These are phyloP conservation scores for Meandrusa payeni DNA, from an alignment of 2,888 invertebrate genomes.

Conservation along the genomic window DNA sequence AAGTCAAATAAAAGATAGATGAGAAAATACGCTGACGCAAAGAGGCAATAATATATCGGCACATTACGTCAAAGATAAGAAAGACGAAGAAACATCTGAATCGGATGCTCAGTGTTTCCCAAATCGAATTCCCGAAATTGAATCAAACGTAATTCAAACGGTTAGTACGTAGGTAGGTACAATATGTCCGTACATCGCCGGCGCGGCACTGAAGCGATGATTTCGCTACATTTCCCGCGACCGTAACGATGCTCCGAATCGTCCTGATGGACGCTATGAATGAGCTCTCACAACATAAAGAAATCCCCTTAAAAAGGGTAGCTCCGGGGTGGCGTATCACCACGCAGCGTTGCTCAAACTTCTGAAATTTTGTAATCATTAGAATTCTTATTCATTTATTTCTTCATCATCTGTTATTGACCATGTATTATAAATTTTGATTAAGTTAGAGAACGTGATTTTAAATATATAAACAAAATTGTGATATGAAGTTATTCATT, in stretches of 20 bases:
- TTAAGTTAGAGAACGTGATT: too few species aligned
- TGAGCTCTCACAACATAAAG: constrained; percentile 82
- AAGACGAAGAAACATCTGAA: constrained; percentile 13
- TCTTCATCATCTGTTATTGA: too few species aligned
- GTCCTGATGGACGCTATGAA: constrained; percentile 84
- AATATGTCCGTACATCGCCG: constrained; percentile 64
- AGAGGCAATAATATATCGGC: background rate
- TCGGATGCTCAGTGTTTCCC: constrained; percentile 10
- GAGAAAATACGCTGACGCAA: background rate
- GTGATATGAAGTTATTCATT: too few species aligned
- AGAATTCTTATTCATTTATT: too few species aligned
- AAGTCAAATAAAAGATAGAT: constrained; percentile 5
- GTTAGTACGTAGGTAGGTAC: constrained; percentile 51
- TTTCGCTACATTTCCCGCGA: constrained; percentile 82
- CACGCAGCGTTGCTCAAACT: constrained; percentile 36
- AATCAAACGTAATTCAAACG: constrained; percentile 52
- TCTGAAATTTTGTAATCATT: constrained; percentile 1
- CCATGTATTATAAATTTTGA: too few species aligned
- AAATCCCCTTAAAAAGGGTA: constrained; percentile 81
- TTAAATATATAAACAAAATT: too few species aligned
- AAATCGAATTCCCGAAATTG: constrained; percentile 45
- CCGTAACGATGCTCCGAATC: constrained; percentile 83
- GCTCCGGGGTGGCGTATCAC: constrained; percentile 65
- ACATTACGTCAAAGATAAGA: constrained; percentile 9
- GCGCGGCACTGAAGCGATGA: constrained; percentile 75